Evolutionary conservation across 2,113 vertebrate genomes (phyloP).

Genomic region (Dasyornis broadbenti): DNA sequence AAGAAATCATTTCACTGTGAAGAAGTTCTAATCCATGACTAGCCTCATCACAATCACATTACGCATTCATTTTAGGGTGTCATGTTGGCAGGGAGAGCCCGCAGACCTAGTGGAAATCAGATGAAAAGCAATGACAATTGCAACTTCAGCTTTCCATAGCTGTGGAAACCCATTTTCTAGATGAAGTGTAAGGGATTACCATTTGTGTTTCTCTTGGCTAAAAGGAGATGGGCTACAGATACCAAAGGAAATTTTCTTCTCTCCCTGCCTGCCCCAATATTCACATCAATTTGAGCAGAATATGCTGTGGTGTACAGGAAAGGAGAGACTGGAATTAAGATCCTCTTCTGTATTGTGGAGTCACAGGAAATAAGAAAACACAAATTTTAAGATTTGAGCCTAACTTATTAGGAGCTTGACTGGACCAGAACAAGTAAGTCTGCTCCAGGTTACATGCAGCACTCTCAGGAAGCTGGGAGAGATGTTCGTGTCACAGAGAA

Average conservation of each 20-base stretch:
- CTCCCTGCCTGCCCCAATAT: neutral
- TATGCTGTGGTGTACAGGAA: neutral
- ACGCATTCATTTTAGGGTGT: neutral
- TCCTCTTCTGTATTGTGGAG: neutral
- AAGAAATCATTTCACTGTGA: neutral
- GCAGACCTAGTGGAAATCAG: neutral
- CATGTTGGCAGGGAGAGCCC: neutral
- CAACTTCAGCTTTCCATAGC: slow-evolving; percentile 3
- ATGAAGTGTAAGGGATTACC: slow-evolving; percentile 12
- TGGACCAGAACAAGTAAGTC: neutral
- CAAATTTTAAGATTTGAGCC: slow-evolving; percentile 3
- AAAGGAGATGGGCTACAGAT: neutral
- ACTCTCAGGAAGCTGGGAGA: neutral
- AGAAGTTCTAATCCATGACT: neutral
- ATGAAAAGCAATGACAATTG: neutral
- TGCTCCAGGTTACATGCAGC: fast-evolving
- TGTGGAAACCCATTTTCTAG: neutral
- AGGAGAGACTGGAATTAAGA: neutral
- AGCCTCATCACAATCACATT: neutral
- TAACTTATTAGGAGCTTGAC: neutral
- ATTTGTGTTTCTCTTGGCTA: slow-evolving; percentile 30
- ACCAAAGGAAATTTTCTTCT: neutral
- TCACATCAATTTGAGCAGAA: neutral
- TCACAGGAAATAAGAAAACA: neutral
- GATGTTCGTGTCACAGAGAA: neutral